Percentiles rank a stretch among this genome's conserved stretches.
phyloP scores from a whole-genome alignment of 1,140 invertebrate species.

The Dinothrombium tinctorium region DNA sequence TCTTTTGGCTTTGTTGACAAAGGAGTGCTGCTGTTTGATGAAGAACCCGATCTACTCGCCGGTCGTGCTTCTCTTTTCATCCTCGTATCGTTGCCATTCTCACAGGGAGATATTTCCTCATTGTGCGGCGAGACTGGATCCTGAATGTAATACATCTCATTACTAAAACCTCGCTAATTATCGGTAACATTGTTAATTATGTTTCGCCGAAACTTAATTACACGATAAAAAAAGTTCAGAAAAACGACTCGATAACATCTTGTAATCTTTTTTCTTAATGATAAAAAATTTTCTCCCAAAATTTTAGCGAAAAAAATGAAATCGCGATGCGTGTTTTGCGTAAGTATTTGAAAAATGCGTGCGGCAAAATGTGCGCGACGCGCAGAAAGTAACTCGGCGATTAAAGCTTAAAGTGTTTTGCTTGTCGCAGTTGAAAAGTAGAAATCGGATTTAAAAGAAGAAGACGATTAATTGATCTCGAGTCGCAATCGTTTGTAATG shows the following conservation, averaged over 20 bases:
- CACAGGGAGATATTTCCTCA: constrained; percentile 22
- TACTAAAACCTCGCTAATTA: too few species aligned
- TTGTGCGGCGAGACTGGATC: constrained; percentile 19
- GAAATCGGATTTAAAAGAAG: too few species aligned
- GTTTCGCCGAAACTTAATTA: background rate
- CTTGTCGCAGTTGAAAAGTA: too few species aligned
- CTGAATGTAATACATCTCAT: too few species aligned
- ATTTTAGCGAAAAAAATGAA: too few species aligned
- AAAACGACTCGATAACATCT: background rate
- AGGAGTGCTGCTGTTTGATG: constrained; percentile 57
- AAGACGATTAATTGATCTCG: too few species aligned
- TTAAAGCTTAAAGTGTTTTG: too few species aligned
- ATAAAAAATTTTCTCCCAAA: background rate
- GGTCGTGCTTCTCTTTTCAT: constrained; percentile 39
- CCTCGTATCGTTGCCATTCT: constrained; percentile 23
- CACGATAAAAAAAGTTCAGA: background rate
- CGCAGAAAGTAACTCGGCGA: too few species aligned
- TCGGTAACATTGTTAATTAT: background rate
- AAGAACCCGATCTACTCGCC: constrained; percentile 64
- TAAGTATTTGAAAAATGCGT: too few species aligned
- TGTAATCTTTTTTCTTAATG: background rate
- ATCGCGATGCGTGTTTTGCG: too few species aligned
- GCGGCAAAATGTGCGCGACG: too few species aligned
- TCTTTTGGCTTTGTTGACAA: constrained; percentile 11
- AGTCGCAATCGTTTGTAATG: too few species aligned